These are phyloP conservation scores for Galbula dea DNA, from an alignment of 2,113 vertebrate genomes.

Conservation along the genomic window DNA sequence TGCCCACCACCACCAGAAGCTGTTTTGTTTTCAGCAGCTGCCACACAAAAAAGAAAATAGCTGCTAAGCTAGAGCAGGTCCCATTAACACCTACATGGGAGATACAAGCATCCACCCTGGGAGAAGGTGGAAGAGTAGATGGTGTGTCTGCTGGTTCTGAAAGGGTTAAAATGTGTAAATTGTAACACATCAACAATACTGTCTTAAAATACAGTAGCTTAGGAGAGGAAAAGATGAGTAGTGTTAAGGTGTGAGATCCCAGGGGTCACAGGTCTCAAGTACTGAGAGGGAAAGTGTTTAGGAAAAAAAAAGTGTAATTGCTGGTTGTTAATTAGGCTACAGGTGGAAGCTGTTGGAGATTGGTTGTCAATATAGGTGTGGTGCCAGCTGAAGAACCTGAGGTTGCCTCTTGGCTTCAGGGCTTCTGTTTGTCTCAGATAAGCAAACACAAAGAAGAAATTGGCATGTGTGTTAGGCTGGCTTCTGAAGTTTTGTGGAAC, in stretches of 20 bases:
- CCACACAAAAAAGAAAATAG: neutral
- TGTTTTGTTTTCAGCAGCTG: slow-evolving; percentile 15
- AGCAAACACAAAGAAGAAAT: too few relatives aligned
- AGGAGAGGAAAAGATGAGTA: neutral
- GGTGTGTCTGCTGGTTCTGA: neutral
- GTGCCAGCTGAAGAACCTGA: neutral
- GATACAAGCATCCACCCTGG: neutral
- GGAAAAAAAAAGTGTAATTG: neutral
- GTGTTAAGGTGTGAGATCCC: neutral
- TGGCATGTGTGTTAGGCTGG: fast-evolving
- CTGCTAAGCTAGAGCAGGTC: neutral
- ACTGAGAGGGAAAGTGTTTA: neutral
- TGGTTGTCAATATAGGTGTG: fast-evolving
- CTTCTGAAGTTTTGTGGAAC: neutral
- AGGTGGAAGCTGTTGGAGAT: neutral
- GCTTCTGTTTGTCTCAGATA: neutral
- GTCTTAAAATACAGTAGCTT: neutral
- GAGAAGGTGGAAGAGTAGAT: neutral
- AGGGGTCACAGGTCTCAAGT: neutral
- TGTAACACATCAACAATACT: neutral
- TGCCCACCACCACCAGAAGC: neutral
- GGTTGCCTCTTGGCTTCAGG: neutral
- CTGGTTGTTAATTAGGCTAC: neutral
- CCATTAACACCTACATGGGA: neutral
- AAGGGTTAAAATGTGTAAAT: neutral